Evolutionary conservation across 35 echinoderm and acorn worm species (phyloP).

Genomic region (Lytechinus variegatus): DNA sequence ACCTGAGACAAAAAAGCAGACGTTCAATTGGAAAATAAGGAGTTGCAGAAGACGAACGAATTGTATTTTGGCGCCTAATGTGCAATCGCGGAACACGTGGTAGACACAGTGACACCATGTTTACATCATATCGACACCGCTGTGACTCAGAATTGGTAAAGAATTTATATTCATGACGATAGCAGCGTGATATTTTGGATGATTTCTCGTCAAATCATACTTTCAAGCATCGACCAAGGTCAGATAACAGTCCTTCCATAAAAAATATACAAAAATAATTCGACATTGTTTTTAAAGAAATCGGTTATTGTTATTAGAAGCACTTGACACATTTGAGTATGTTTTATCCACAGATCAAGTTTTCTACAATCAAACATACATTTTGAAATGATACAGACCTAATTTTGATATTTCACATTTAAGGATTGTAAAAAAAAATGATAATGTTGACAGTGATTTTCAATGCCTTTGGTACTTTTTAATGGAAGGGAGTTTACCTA

Average conservation of each 20-base stretch:
- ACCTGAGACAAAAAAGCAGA: not conserved
- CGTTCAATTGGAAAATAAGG: not conserved
- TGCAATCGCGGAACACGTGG: not conserved
- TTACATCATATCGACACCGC: slow-evolving; percentile 18
- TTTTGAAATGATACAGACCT: not conserved
- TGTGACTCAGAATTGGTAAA: not conserved
- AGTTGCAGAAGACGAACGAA: not conserved
- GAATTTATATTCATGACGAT: slow-evolving; percentile 13
- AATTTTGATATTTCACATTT: no score
- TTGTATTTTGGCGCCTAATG: not conserved
- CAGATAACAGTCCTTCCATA: not conserved
- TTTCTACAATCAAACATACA: not conserved
- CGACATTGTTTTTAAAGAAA: not conserved
- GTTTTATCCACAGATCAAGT: not conserved
- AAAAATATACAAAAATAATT: not conserved
- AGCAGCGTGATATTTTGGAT: not conserved
- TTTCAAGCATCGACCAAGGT: slow-evolving; percentile 9
- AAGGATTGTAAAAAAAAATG: no score
- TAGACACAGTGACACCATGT: slow-evolving; percentile 29
- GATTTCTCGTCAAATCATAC: slow-evolving; percentile 26
- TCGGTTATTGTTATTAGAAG: no score
- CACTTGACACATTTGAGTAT: not conserved
- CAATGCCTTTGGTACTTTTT: no score
- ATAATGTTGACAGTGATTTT: no score
- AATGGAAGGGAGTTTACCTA: no score